phyloP scores from a whole-genome alignment of 2,888 invertebrate species.

The Calephelis perditalis region DNA sequence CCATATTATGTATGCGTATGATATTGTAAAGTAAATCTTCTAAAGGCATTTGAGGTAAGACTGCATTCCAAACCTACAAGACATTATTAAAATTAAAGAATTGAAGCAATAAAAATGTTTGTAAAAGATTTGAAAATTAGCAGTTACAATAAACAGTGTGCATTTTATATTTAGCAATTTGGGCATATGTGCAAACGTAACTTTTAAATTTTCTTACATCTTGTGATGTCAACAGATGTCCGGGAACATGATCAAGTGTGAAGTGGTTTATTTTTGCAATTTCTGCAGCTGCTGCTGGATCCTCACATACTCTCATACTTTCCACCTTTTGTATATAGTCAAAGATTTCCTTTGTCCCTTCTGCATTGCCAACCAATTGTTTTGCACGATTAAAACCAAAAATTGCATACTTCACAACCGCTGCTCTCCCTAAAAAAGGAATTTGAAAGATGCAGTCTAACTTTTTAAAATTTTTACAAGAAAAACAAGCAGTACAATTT shows the following conservation, averaged over 20 bases:
- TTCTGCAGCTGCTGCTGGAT: slow-evolving; percentile 67
- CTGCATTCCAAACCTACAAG: slow-evolving; percentile 79
- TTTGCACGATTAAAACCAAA: slow-evolving; percentile 72
- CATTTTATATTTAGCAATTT: no score
- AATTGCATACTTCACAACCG: slow-evolving; percentile 71
- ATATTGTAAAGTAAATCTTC: slow-evolving; percentile 71
- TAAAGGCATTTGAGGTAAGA: slow-evolving; percentile 75
- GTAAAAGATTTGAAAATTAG: no score
- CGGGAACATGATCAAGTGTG: slow-evolving; percentile 83
- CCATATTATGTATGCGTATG: slow-evolving; percentile 80
- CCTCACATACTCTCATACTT: slow-evolving; percentile 69
- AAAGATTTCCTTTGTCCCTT: slow-evolving; percentile 55
- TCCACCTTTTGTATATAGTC: slow-evolving; percentile 68
- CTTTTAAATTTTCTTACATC: slow-evolving; percentile 60
- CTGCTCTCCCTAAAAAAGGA: slow-evolving; percentile 49
- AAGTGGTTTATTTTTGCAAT: slow-evolving; percentile 73
- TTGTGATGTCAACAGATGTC: slow-evolving; percentile 79
- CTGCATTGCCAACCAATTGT: slow-evolving; percentile 52
- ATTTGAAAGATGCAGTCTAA: not conserved
- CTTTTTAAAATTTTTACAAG: no score
- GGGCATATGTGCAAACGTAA: no score
- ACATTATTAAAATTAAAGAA: not conserved
- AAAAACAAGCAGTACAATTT: no score
- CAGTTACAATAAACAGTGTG: no score
- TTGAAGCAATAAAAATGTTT: no score